Evolutionary conservation across 2,113 vertebrate genomes (phyloP), one percentile per base, ranked within the genome.

Genomic region (Acanthochromis polyacanthus): DNA sequence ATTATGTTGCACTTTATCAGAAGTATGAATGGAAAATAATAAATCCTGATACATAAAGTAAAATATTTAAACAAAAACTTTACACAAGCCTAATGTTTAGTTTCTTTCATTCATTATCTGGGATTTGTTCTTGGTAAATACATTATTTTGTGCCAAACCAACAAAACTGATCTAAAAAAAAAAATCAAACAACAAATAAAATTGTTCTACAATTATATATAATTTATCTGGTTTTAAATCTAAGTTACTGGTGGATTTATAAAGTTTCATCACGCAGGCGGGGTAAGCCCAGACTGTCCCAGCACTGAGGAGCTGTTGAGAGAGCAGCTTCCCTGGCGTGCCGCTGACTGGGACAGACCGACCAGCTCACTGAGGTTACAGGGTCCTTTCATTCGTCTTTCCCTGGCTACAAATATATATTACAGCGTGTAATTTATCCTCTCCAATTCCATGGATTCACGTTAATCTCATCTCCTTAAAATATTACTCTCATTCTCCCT

Each of bases 401-500:
- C 58, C 43, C 81, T 43, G 50, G 10, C 67, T 65, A 72, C 79
- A 90, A 73, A 89, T 80, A 84, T 88, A 88, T 82, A 88, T 88
- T 81, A 79, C 73, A 83, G 53, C 56, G 16, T 88, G 78, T 90
- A 87, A 93, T 92, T 90, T 79, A 90, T 83, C 87, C 84, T 61
- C 51, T 50, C 55, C 78, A 73, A 79, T 88, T 91, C 80, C 67
- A 76, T 46, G 64, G 70, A 83, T 85, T 92, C 77, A 69, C 40
- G 43, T 84, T 93, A 79, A 93, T 83, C 91, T 88, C 79, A 85
- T 88, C 84, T 93, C 77, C 82, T 88, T 71, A 64, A 89, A 85
- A 83, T 78, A 85, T 90, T 76, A 89, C 84, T 89, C 20, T 69
- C 46, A 58, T 55, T 78, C 71, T 80, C 81, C 73, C 70, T 55